Conservation (phyloP, 2,888 invertebrate genomes). For the Tridacna crocea region DNA sequence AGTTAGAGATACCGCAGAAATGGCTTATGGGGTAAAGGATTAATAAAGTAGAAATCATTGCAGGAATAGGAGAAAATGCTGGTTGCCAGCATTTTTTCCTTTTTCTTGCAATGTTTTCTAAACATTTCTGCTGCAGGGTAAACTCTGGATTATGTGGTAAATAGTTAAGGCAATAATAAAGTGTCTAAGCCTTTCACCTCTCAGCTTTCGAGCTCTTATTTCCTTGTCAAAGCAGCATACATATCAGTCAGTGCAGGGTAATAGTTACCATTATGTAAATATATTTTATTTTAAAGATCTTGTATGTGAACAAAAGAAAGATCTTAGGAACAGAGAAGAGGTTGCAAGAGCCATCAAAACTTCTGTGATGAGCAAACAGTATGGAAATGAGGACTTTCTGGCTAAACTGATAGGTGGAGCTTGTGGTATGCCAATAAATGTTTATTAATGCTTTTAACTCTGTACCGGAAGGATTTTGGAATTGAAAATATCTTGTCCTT, state of each 20-base stretch:
- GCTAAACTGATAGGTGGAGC: constrained; percentile 86
- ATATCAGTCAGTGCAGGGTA: too few species aligned
- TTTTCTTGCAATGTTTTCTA: background rate
- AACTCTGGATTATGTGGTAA: too few species aligned
- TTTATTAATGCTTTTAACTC: background rate
- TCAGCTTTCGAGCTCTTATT: too few species aligned
- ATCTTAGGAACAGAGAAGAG: constrained; percentile 88
- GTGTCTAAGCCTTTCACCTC: too few species aligned
- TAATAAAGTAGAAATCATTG: background rate
- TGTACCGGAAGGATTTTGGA: background rate
- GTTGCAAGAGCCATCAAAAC: constrained; percentile 90
- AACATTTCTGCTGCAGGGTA: too few species aligned
- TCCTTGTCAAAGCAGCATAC: too few species aligned
- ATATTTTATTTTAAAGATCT: constrained; percentile 72
- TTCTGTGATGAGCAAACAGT: constrained; percentile 98
- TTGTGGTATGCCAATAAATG: constrained; percentile 77
- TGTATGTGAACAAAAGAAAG: constrained; percentile 87
- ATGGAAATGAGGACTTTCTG: constrained; percentile 97
- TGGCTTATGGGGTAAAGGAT: too few species aligned
- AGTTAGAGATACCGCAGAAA: too few species aligned
- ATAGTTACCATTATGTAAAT: background rate
- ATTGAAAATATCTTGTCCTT: too few species aligned
- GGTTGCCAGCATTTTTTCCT: background rate
- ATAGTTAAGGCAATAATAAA: too few species aligned
- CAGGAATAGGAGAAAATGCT: background rate